These are phyloP conservation scores for Acanthopleura granulata DNA, from an alignment of 2,888 invertebrate species.

Conservation along the genomic window DNA sequence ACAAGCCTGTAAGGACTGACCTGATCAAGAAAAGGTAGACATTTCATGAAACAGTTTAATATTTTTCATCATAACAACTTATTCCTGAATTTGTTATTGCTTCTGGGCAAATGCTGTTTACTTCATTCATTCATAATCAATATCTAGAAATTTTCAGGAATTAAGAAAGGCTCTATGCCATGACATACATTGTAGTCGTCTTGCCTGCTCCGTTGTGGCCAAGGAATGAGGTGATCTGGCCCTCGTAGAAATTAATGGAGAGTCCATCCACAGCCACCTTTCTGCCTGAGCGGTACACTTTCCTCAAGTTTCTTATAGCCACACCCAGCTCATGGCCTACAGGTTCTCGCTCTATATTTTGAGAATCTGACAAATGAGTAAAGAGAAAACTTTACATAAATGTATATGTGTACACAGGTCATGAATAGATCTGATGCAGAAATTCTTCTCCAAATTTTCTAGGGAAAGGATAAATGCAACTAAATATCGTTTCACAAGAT, in stretches of 20 bases:
- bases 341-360: conserved; percentile 72
- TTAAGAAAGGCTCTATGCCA: background rate
- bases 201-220: conserved; percentile 95
- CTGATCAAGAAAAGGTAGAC: conserved; percentile 35
- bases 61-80: too few relatives aligned
- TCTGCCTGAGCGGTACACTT: conserved; percentile 59
- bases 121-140: too few relatives aligned
- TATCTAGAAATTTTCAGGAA: too few relatives aligned
- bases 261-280: conserved; percentile 78
- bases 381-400: background rate
- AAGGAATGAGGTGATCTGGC: conserved; percentile 87
- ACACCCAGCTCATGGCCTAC: conserved; percentile 77
- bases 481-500: too few relatives aligned
- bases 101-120: too few relatives aligned
- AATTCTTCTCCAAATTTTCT: too few relatives aligned
- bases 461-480: too few relatives aligned
- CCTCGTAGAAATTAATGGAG: conserved; percentile 83
- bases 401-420: background rate
- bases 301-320: conserved; percentile 80
- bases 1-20: conserved; percentile 75
- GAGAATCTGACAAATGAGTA: conserved; percentile 36
- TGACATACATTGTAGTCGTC: conserved; percentile 85
- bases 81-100: too few relatives aligned
- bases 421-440: too few relatives aligned
- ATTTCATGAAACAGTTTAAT: too few relatives aligned